Base-by-base conservation (phyloP, 2,888 invertebrate genomes). In the Criorhina ranunculi region DNA sequence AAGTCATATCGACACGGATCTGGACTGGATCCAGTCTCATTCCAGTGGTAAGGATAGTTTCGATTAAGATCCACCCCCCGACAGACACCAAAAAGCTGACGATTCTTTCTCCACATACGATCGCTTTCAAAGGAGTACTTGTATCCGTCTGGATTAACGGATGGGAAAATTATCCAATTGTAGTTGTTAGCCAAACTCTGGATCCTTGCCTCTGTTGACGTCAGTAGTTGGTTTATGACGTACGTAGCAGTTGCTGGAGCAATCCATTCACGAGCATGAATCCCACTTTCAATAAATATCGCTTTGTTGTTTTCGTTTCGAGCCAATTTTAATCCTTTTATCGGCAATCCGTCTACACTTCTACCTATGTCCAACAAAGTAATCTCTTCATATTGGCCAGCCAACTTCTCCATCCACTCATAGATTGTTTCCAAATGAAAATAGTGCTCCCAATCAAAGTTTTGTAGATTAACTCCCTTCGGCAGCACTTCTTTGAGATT, bases 71-170 rank as follows among this genome's bases (percentile, higher is more conserved):
- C 95, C 0, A 93, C 93, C n/a, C 95, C 95, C 11, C 90, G 89
- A 87, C 95, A 95, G 0, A 89, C 88, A 19, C 90, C 91, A 88
- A 90, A 92, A 60, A 92, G 90, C 87, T 90, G 92, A 51, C 96
- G 93, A 15, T 96, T 96, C 91, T 97, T 96, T 77, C 95, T 93
- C 96, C 96, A 97, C 88, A 96, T 93, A 19, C 96, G 94, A 90
- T 96, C 95, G 86, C 93, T 93, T 5, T 94, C 95, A 89, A 95
- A 96, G 7, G 95, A 94, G 89, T 95, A 95, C 87, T 95, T 95
- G 89, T 96, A 96, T 1, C 96, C 96, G 87, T 96, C 96, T 0
- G 96, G 96, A 92, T 96, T 96, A 49, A 94, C 92, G 29, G 96
- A 93, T 0, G 96, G 96, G 90, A 96, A 93, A 66, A 96, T 93